phyloP scores from a whole-genome alignment of 2,797 vertebrate species.

The Sciurus vulgaris region DNA sequence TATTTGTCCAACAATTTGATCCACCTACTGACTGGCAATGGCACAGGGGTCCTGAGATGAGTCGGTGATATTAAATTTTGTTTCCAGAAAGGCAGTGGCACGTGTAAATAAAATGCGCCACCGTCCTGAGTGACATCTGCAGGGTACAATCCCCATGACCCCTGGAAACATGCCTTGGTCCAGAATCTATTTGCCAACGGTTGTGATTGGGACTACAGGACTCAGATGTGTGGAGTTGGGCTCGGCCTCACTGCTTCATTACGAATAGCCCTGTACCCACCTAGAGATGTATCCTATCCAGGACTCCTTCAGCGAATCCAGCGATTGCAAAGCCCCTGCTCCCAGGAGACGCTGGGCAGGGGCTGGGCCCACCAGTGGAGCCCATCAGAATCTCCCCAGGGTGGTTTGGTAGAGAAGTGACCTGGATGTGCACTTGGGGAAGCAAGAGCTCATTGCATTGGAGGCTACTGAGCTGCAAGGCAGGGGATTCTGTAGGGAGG shows the following conservation, averaged over 20 bases:
- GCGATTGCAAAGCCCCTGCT: accelerated
- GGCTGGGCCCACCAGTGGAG: neutral
- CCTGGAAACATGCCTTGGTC: neutral
- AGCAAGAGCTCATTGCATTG: no score
- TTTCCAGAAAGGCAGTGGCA: neutral
- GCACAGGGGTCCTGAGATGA: neutral
- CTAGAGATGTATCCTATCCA: neutral
- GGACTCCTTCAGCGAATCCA: neutral
- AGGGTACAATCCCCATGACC: neutral
- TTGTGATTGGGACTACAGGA: neutral
- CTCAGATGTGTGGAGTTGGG: neutral
- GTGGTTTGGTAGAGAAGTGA: neutral
- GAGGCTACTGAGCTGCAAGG: no score
- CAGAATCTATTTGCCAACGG: neutral
- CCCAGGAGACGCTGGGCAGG: neutral
- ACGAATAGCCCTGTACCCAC: accelerated
- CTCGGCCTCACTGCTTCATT: no score
- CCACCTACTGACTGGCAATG: no score
- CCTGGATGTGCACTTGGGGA: neutral
- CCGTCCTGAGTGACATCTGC: neutral
- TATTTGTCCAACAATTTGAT: neutral
- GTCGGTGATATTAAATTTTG: neutral
- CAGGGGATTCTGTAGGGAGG: no score
- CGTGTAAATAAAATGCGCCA: neutral
- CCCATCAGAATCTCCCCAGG: neutral